Conservation (phyloP, 2,888 invertebrate species). For the Zaprionus bogoriensis region DNA sequence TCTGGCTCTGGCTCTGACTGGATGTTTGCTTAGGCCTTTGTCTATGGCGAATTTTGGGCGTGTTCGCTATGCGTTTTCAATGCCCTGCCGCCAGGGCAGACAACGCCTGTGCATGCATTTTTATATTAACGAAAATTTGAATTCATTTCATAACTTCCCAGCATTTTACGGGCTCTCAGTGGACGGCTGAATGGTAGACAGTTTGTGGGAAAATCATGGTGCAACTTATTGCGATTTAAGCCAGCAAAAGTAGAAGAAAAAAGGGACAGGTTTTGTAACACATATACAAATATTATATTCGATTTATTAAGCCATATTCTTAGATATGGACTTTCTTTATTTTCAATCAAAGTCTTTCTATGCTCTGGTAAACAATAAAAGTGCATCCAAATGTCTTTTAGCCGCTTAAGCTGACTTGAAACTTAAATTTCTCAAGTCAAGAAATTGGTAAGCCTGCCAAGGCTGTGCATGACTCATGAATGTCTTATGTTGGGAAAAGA, state of each 20-base stretch:
- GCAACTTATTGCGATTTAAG: too few relatives aligned
- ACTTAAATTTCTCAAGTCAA: not conserved
- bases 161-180: not conserved
- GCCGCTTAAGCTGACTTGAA: too few relatives aligned
- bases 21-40: constrained; percentile 55
- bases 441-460: not conserved
- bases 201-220: too few relatives aligned
- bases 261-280: too few relatives aligned
- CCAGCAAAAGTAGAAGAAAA: too few relatives aligned
- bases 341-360: too few relatives aligned
- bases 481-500: not conserved
- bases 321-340: too few relatives aligned
- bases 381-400: not conserved
- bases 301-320: too few relatives aligned
- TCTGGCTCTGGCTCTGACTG: constrained; percentile 17
- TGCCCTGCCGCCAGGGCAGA: constrained; percentile 8
- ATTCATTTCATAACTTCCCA: not conserved
- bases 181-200: not conserved
- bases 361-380: not conserved
- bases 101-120: constrained; percentile 3
- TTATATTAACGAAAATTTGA: not conserved
- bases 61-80: constrained; percentile 49
- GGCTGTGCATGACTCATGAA: not conserved
- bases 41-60: constrained; percentile 64
- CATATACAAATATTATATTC: too few relatives aligned